A percentile compares a stretch with the other conserved stretches of the same genome.
phyloP scores from a whole-genome alignment of 2,888 invertebrate species.

The Drosophila diplacantha region DNA sequence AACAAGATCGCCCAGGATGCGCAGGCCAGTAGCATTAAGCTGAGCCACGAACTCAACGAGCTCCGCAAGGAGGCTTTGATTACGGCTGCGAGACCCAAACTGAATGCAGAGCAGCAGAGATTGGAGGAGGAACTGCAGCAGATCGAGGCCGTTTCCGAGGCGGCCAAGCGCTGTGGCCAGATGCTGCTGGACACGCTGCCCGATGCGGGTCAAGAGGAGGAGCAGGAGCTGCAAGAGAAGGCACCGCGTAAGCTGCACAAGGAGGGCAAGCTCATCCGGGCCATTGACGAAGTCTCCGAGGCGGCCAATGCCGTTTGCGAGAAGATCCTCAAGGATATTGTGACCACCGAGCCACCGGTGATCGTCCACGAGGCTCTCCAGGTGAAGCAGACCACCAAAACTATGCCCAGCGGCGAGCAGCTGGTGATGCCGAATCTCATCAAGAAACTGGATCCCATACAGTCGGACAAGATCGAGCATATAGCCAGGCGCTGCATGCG shows the following conservation, averaged over 20 bases:
- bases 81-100: constrained; percentile 67
- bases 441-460: constrained; percentile 79
- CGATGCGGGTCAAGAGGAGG: constrained; percentile 48
- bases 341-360: constrained; percentile 74
- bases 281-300: constrained; percentile 76
- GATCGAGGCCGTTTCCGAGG: constrained; percentile 78
- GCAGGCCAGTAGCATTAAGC: constrained; percentile 84
- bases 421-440: constrained; percentile 75
- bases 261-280: constrained; percentile 75
- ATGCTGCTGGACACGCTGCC: constrained; percentile 77
- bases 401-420: constrained; percentile 27
- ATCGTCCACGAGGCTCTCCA: constrained; percentile 70
- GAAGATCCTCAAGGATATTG: constrained; percentile 75
- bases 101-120: constrained; percentile 64
- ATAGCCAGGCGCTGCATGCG: constrained; percentile 79
- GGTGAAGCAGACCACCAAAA: constrained; percentile 57
- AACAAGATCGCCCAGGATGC: constrained; percentile 87
- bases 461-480: constrained; percentile 79
- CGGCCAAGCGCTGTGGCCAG: constrained; percentile 79
- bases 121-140: constrained; percentile 75
- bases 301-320: constrained; percentile 76
- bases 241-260: constrained; percentile 67
- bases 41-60: constrained; percentile 83
- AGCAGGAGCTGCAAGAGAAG: constrained; percentile 12
- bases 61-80: constrained; percentile 77